Percentiles rank a stretch among this genome's conserved stretches.
phyloP scores from a whole-genome alignment of 64 coral and sea anemone species.

The Pachyseris speciosa region DNA sequence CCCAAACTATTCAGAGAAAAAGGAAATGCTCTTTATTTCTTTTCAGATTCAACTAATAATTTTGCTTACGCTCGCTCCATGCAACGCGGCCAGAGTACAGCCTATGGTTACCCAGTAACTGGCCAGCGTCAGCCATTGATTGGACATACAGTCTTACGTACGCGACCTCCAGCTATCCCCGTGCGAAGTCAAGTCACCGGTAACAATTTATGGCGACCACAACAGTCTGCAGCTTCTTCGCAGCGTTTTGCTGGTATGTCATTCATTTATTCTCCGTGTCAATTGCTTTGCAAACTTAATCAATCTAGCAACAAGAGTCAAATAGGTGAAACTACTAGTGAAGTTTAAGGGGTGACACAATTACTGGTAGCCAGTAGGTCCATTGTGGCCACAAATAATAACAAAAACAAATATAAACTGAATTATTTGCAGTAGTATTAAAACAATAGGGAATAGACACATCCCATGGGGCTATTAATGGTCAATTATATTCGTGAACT shows the following conservation, averaged over 20 bases:
- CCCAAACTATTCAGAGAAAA: background rate
- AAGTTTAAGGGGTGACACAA: too few species aligned
- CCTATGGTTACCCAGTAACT: background rate
- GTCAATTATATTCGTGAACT: too few species aligned
- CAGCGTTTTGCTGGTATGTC: background rate
- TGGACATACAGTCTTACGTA: background rate
- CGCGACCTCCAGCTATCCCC: constrained; percentile 7
- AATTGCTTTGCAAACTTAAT: too few species aligned
- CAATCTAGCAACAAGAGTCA: too few species aligned
- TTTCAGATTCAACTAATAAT: constrained; percentile 3
- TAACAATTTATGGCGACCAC: background rate
- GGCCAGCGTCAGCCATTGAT: background rate
- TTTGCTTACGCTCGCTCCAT: background rate
- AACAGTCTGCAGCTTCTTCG: background rate
- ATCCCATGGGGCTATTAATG: too few species aligned
- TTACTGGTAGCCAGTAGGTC: too few species aligned
- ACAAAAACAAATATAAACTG: too few species aligned
- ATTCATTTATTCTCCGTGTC: background rate
- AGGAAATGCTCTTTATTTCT: background rate
- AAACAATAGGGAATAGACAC: too few species aligned
- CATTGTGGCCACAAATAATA: too few species aligned
- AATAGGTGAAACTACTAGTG: too few species aligned
- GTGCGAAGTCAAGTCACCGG: constrained; percentile 16
- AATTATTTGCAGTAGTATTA: too few species aligned
- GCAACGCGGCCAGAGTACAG: background rate